Evolutionary conservation across 2,888 invertebrate genomes (phyloP).

Genomic region (Amiota mariae): DNA sequence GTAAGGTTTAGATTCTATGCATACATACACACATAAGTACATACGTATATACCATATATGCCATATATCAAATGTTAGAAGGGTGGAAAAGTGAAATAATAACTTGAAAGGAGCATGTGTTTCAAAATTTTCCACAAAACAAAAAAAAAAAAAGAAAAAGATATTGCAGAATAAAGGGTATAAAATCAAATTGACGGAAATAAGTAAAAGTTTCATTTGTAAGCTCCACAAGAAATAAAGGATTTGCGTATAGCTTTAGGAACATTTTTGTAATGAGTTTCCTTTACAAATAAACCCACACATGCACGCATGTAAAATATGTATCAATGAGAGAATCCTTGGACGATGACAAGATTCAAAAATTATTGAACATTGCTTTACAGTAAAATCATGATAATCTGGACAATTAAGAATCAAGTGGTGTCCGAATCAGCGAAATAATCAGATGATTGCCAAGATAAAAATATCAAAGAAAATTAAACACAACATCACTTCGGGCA

Average conservation of each 20-base stretch:
- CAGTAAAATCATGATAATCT: no score
- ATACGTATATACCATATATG: neutral
- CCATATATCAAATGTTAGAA: neutral
- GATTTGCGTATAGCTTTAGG: slow-evolving; percentile 59
- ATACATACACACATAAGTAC: slow-evolving; percentile 7
- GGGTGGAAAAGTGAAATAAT: no score
- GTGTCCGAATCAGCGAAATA: no score
- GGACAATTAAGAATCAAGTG: no score
- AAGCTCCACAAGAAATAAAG: slow-evolving; percentile 44
- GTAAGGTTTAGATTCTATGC: neutral
- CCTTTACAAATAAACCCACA: slow-evolving; percentile 61
- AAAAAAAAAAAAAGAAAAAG: slow-evolving; percentile 18
- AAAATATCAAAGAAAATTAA: no score
- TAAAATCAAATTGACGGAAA: slow-evolving; percentile 1
- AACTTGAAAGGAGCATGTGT: slow-evolving; percentile 32
- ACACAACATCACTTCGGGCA: no score
- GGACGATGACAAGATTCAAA: no score
- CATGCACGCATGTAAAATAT: neutral
- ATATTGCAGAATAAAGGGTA: slow-evolving; percentile 7
- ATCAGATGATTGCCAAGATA: no score
- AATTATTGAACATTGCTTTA: no score
- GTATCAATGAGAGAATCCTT: no score
- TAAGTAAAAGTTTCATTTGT: slow-evolving; percentile 34
- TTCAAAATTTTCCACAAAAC: slow-evolving; percentile 31
- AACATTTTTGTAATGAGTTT: slow-evolving; percentile 65